These are phyloP conservation scores for Cyrtonyx montezumae DNA, from an alignment of 2,113 vertebrate species.

Conservation along the genomic window DNA sequence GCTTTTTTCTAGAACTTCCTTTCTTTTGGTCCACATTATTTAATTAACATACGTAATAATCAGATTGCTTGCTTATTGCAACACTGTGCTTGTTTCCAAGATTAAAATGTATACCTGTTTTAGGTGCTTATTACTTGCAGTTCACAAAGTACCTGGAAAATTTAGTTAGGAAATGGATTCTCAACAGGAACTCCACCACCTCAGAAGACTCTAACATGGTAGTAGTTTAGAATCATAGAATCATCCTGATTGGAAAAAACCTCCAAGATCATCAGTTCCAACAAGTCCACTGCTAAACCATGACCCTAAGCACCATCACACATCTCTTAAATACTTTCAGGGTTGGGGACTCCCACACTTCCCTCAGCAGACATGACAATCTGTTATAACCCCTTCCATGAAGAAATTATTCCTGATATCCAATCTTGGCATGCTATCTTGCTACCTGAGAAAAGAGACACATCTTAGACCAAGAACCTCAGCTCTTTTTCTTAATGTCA, in stretches of 20 bases:
- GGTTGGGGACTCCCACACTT: no score
- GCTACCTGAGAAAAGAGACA: not conserved
- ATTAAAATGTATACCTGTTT: not conserved
- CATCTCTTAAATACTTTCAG: not conserved
- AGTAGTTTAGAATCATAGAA: not conserved
- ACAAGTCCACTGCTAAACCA: not conserved
- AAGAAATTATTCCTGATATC: not conserved
- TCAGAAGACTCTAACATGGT: not conserved
- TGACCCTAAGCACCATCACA: not conserved
- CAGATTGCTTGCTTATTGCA: not conserved
- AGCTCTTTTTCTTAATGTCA: not conserved
- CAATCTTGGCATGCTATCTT: not conserved
- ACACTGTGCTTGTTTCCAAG: not conserved
- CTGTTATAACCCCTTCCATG: not conserved
- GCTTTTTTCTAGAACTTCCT: not conserved
- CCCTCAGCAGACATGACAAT: not conserved
- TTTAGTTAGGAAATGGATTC: not conserved
- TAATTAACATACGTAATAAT: not conserved
- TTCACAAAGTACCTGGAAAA: not conserved
- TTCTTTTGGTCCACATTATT: not conserved
- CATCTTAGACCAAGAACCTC: rapidly evolving
- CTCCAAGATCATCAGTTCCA: not conserved
- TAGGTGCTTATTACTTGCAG: not conserved
- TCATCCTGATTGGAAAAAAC: not conserved
- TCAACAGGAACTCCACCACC: not conserved